Conservation (phyloP, 2,888 invertebrate species). For the Sarcophaga variegata region DNA sequence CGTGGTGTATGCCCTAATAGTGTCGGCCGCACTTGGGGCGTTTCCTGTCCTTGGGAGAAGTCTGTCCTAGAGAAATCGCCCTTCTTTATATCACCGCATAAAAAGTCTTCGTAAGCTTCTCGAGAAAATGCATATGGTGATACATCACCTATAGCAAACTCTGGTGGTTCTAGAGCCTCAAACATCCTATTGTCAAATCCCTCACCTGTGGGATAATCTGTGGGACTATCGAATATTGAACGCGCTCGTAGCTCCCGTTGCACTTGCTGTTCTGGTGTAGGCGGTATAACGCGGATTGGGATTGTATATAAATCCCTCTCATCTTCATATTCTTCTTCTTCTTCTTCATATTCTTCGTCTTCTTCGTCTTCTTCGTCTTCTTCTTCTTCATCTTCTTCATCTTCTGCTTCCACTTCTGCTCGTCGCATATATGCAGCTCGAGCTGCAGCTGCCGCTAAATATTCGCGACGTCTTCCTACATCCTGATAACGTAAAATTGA, state of each 20-base stretch:
- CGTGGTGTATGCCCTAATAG: not conserved
- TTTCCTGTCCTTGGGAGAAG: too few species aligned
- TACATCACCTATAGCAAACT: slow-evolving; percentile 33
- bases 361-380: not conserved
- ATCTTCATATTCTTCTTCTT: slow-evolving; percentile 13
- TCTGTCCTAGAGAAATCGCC: too few species aligned
- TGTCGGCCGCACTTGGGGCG: too few species aligned
- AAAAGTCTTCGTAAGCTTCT: slow-evolving; percentile 22
- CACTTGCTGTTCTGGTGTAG: too few species aligned
- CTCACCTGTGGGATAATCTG: not conserved
- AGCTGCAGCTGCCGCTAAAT: slow-evolving; percentile 13
- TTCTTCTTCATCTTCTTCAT: slow-evolving; percentile 6
- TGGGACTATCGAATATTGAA: not conserved
- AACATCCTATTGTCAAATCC: not conserved
- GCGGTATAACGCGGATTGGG: not conserved
- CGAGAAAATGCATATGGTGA: slow-evolving; percentile 29
- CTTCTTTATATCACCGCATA: too few species aligned
- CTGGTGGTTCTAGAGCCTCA: slow-evolving; percentile 11
- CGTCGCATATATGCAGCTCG: not conserved
- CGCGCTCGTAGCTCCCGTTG: not conserved
- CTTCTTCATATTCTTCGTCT: not conserved
- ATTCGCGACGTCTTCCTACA: slow-evolving; percentile 11
- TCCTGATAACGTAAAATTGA: slow-evolving; percentile 38
- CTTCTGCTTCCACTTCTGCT: not conserved
- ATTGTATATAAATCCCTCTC: not conserved